Conservation (phyloP, 2,797 vertebrate species). For the Enteromius mattozi region DNA sequence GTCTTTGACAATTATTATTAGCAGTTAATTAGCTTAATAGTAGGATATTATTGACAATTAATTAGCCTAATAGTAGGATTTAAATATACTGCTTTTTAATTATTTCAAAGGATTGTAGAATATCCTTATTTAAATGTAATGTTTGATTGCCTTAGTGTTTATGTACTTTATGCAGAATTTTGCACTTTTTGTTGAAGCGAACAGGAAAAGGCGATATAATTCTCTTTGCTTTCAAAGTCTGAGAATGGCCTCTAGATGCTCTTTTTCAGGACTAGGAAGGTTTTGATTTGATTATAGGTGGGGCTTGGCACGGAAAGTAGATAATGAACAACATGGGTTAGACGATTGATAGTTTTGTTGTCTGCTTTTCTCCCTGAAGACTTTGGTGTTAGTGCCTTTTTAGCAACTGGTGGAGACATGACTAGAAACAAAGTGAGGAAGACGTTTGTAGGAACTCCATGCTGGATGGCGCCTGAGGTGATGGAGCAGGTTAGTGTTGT, state of each 20-base stretch:
- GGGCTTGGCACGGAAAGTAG: not conserved
- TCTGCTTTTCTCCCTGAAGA: slow-evolving; percentile 72
- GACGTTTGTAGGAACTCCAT: slow-evolving; percentile 96
- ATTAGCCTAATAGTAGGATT: no score
- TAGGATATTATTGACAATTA: not conserved
- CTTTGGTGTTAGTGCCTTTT: slow-evolving; percentile 95
- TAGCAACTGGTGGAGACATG: slow-evolving; percentile 96
- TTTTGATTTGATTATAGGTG: not conserved
- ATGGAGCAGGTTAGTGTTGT: slow-evolving; percentile 90
- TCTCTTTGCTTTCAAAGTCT: not conserved
- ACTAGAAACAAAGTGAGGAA: slow-evolving; percentile 98
- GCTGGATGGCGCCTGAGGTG: slow-evolving; percentile 99
- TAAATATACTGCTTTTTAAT: no score
- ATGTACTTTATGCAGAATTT: not conserved
- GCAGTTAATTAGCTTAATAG: not conserved
- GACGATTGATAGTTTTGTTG: not conserved
- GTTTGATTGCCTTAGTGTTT: not conserved
- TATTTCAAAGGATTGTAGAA: not conserved
- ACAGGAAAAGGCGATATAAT: not conserved
- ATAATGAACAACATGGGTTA: not conserved
- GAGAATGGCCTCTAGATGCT: not conserved
- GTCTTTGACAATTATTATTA: not conserved
- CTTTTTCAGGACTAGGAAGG: no score
- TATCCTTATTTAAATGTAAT: not conserved
- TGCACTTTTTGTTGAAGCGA: not conserved